phyloP scores from a whole-genome alignment of 2,113 vertebrate genomes.

The Phylloscopus trochilus region DNA sequence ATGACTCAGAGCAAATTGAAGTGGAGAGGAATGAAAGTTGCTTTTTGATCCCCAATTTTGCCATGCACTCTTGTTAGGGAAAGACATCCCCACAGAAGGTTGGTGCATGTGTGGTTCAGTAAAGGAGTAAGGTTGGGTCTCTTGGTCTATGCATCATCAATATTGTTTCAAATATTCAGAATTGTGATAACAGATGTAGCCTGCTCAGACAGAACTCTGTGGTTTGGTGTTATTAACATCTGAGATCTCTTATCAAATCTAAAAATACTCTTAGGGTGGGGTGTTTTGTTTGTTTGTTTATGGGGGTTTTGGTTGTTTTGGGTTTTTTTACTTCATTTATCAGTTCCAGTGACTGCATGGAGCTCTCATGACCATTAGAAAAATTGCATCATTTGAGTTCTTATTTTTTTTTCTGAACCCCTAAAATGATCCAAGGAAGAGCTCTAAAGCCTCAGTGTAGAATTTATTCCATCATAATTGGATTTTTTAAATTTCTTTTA shows the following conservation, averaged over 20 bases:
- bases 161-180: background rate
- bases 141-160: background rate
- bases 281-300: background rate
- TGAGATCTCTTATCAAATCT: background rate
- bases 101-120: background rate
- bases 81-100: background rate
- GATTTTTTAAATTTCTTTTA: background rate
- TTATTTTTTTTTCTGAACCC: background rate
- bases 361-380: background rate
- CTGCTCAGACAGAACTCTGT: background rate
- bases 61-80: background rate
- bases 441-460: rapidly evolving
- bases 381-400: background rate
- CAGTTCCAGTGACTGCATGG: background rate
- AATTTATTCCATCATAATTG: background rate
- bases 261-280: background rate
- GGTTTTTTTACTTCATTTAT: background rate
- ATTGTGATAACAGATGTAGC: background rate
- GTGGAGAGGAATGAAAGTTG: background rate
- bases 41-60: background rate
- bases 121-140: background rate
- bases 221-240: background rate
- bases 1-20: background rate
- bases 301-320: too few species aligned
- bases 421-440: background rate